Conservation (phyloP, 2,797 vertebrate genomes). For the Crocodylus rhombifer region DNA sequence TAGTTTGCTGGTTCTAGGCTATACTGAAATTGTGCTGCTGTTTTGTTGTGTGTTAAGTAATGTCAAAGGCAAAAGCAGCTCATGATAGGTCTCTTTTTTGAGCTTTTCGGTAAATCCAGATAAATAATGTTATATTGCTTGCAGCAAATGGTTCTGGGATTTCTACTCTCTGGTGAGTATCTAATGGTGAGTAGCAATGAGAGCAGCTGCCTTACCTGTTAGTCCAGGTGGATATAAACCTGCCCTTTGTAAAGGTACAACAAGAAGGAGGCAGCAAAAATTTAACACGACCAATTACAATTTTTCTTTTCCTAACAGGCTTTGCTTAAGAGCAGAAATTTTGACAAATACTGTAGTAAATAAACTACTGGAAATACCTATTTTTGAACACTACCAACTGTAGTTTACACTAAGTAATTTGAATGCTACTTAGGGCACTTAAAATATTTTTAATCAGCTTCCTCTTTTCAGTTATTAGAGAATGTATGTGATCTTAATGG, state of each 20-base stretch:
- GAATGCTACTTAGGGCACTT: neutral
- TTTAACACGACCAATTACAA: neutral
- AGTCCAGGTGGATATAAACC: neutral
- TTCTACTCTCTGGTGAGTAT: neutral
- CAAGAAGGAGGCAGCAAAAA: neutral
- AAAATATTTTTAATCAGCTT: conserved; percentile 17
- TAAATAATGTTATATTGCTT: neutral
- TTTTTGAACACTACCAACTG: conserved; percentile 8
- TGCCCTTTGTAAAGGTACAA: conserved; percentile 11
- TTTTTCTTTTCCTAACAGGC: neutral
- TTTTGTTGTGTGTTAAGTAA: neutral
- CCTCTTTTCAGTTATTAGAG: neutral
- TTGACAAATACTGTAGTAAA: conserved; percentile 21
- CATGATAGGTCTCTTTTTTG: neutral
- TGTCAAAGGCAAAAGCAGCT: neutral
- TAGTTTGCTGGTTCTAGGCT: neutral
- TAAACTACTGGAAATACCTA: neutral
- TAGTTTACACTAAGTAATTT: neutral
- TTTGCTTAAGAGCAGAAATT: neutral
- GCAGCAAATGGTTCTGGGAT: neutral
- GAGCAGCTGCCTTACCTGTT: neutral
- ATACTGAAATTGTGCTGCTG: neutral
- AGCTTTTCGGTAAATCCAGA: neutral
- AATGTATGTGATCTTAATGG: neutral
- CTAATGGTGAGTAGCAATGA: neutral